Evolutionary conservation across 2,888 invertebrate genomes (phyloP), one percentile per base, ranked within the genome.

Genomic region (Allophyes oxyacanthae): DNA sequence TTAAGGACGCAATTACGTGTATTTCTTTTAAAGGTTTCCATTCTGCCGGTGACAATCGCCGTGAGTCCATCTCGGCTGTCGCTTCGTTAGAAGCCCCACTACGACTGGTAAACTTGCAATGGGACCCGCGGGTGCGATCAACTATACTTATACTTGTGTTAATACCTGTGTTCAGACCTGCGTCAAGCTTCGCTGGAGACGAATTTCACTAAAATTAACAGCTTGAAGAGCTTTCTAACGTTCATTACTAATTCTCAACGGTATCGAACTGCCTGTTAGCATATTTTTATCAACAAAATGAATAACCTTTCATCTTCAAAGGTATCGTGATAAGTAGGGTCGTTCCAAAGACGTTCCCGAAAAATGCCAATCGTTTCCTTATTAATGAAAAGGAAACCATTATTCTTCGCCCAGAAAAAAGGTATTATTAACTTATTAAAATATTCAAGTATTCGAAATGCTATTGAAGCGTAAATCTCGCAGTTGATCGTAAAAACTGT

Each of bases 401-500:
- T 75, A 78, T 74, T 81, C 77, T 77, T 72, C 68, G 63, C 63
- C 64, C 62, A 73, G 66, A 74, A 76, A 78, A 78, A 83, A 78
- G 74, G 72, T 78, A 81, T 80, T 80, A 80, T 78, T 83, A 80
- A 79, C 80, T 84, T 83, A 89, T 86, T 86, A 87, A 85, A 89
- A 87, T 87, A 88, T 88, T 88, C 84, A 86, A 87, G 85, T 82
- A 82, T 85, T 85, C 84, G 81, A 77, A 82, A 81, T 79, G 81
- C 84, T 75, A 85, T 81, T 84, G 82, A 81, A 81, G 83, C 88
- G 87, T 90, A 91, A 92, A 91, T 91, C 88, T 88, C 82, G 77
- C 77, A 85, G 83, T 81, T 84, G 85, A 88, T 90, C 90, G 90
- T 90, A 91, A 91, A 90, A 92, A 90, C 83, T 83, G 89, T 87